A percentile compares a stretch with the other conserved stretches of the same genome.
phyloP scores from a whole-genome alignment of 2,888 invertebrate species.

The Ophioninae sp. region DNA sequence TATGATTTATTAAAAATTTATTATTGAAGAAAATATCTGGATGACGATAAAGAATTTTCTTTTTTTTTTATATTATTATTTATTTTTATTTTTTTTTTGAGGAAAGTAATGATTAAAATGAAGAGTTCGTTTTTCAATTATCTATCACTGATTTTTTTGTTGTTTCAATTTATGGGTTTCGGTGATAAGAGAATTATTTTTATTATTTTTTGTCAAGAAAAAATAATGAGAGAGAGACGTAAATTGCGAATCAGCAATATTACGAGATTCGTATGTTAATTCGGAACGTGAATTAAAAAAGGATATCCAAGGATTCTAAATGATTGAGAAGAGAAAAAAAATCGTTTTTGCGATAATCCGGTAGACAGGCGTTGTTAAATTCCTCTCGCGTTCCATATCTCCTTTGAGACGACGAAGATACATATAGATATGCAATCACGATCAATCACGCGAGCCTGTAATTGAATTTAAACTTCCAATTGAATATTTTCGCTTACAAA shows the following conservation, averaged over 20 bases:
- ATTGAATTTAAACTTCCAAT: constrained; percentile 80
- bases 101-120: no score
- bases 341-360: constrained; percentile 37
- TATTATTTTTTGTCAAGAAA: no score
- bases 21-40: no score
- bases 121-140: no score
- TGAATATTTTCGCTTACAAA: constrained; percentile 81
- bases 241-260: constrained; percentile 56
- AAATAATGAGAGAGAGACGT: neutral
- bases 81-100: no score
- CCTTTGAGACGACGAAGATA: constrained; percentile 67
- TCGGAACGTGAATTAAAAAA: neutral
- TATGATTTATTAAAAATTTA: no score
- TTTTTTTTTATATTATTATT: no score
- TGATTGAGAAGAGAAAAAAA: neutral
- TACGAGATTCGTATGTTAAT: constrained; percentile 41
- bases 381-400: constrained; percentile 27
- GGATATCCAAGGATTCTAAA: constrained; percentile 15
- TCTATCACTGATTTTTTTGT: no score
- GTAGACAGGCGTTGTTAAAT: constrained; percentile 41
- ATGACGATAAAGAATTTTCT: no score
- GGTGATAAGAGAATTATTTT: no score
- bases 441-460: constrained; percentile 79
- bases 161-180: no score
- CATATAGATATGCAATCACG: constrained; percentile 68